Evolutionary conservation across 2,888 invertebrate genomes (phyloP), one percentile per base, ranked within the genome.

Genomic region (Carterocephalus palaemon): DNA sequence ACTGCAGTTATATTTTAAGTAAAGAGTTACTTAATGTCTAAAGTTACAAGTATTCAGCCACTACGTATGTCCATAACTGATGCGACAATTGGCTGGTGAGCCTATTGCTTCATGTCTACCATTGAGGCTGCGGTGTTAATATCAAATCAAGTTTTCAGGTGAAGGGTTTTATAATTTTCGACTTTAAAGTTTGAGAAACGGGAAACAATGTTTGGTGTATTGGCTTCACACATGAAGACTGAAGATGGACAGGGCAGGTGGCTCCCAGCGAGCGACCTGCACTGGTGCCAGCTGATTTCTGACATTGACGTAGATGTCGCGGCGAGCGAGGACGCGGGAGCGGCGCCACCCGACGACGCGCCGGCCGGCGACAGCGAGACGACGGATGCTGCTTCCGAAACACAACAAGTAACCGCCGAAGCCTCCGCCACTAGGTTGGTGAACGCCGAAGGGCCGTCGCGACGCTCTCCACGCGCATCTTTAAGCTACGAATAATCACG

Each of bases 121-220:
- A 56, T 66, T 65, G 71, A 71, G 73, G 72, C 68, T 67, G 68
- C 70, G 76, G 78, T 84, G 81, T 76, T 86, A 86, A 86, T 85
- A 70, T 80, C 70, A 70, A 80, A 84, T 86, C 86, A 73, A 86
- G 86, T 85, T 86, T 86, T 85, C 86, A 86, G 86, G 86, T 86
- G 45, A 64, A 61, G 63, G 52, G 67, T 57, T 65, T 58, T 61
- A 56, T 70, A 56, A 58, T 68, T 60, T 59, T 49, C 63, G 69
- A 73, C 67, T 62, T 54, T 55, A 67, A 65, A 66, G 59, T 65
- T 50, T 28, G 67, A 68, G 51, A 56, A 49, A 47, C 49, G 52
- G 47, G 37, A 45, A 20, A 16, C 29, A 17, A 54, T 42, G 49
- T 54, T 46, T 47, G 46, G 31, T 47, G 48, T 26, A 43, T 39